Evolutionary conservation across 2,113 vertebrate species (phyloP).

Genomic region (Felis catus): F.catus_Fca126_mat1.0 CM031426.1:52849001-52849500

Average conservation of each 20-base stretch:
- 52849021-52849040: slow-evolving; percentile 78
- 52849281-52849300: neutral
- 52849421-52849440: neutral
- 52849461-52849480: neutral
- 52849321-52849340: neutral
- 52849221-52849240: slow-evolving; percentile 50
- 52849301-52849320: neutral
- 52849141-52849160: neutral
- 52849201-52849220: slow-evolving; percentile 52
- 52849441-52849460: neutral
- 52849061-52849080: slow-evolving; percentile 83
- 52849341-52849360: neutral
- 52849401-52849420: neutral
- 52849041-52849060: slow-evolving; percentile 82
- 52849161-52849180: neutral
- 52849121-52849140: slow-evolving; percentile 12
- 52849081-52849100: slow-evolving; percentile 73
- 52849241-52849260: neutral
- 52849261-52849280: neutral
- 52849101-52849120: neutral
- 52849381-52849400: neutral
- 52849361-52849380: neutral
- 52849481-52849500: neutral
- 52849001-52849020: slow-evolving; percentile 73
- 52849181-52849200: slow-evolving; percentile 59